Conservation (phyloP, 2,888 invertebrate genomes). For the Platypus cylindrus region DNA sequence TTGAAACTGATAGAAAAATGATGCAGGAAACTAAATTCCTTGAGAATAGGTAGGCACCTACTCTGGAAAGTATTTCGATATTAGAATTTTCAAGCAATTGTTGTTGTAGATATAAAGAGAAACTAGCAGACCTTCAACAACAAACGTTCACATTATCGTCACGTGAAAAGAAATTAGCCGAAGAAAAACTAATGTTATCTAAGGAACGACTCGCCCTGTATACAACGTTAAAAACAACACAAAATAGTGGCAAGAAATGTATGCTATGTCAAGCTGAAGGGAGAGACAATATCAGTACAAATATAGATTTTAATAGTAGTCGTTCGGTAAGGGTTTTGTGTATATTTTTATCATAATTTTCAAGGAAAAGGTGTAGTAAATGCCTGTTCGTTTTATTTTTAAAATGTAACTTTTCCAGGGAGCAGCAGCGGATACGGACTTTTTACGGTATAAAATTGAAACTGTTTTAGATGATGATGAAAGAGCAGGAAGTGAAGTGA, state of each 20-base stretch:
- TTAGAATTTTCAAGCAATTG: conserved; percentile 3
- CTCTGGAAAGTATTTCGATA: neutral
- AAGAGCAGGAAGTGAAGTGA: too few species aligned
- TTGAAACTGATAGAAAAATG: conserved; percentile 42
- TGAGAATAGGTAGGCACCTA: conserved; percentile 22
- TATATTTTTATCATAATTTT: too few species aligned
- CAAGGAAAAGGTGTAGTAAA: too few species aligned
- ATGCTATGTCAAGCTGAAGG: conserved; percentile 26
- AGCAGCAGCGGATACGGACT: too few species aligned
- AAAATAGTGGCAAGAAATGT: conserved; percentile 30
- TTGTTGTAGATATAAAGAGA: conserved; percentile 38
- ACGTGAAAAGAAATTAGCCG: conserved; percentile 48
- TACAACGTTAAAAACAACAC: conserved; percentile 35
- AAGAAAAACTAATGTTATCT: conserved; percentile 46
- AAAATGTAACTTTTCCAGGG: too few species aligned
- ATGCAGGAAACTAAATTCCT: conserved; percentile 33
- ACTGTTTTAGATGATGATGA: too few species aligned
- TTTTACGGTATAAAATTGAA: too few species aligned
- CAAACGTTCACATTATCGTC: conserved; percentile 42
- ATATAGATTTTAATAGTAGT: too few species aligned
- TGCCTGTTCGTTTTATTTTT: too few species aligned
- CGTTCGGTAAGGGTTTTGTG: too few species aligned
- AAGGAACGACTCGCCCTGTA: conserved; percentile 45
- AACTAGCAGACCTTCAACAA: conserved; percentile 43
- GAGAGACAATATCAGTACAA: too few species aligned